Evolutionary conservation across 2,113 vertebrate species (phyloP).

Genomic region (Callipepla californica): DNA sequence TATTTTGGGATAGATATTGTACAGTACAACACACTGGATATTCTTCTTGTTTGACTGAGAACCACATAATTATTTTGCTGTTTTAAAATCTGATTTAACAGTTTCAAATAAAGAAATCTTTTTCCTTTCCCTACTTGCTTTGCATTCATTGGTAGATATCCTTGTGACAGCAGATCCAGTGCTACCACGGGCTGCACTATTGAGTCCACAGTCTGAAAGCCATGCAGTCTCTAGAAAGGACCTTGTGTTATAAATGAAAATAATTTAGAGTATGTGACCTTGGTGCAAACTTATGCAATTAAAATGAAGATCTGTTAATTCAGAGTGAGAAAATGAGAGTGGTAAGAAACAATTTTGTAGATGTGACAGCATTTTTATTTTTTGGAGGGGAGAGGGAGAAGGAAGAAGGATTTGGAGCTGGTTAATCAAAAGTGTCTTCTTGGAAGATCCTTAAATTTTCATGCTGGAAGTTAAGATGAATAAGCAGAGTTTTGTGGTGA

Average conservation of each 20-base stretch:
- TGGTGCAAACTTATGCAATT: background rate
- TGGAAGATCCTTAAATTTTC: background rate
- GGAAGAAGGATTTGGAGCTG: background rate
- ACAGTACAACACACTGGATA: background rate
- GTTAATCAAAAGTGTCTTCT: background rate
- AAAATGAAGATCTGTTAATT: background rate
- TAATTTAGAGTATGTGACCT: constrained; percentile 22
- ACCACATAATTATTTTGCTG: background rate
- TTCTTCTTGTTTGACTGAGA: background rate
- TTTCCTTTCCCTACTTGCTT: background rate
- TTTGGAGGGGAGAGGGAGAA: background rate
- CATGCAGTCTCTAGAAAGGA: background rate
- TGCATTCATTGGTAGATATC: background rate
- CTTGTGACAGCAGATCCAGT: background rate
- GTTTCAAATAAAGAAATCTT: background rate
- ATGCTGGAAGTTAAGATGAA: background rate
- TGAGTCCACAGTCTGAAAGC: background rate
- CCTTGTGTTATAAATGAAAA: background rate
- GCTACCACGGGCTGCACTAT: background rate
- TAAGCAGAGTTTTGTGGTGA: background rate
- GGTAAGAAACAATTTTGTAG: background rate
- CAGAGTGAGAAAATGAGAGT: background rate
- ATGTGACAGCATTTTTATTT: background rate
- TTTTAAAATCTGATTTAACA: background rate
- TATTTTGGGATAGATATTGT: background rate